Evolutionary conservation across 23 tunicate genomes (phyloP), one percentile per base, ranked within the genome.

Genomic region (Halocynthia aurantium): DNA sequence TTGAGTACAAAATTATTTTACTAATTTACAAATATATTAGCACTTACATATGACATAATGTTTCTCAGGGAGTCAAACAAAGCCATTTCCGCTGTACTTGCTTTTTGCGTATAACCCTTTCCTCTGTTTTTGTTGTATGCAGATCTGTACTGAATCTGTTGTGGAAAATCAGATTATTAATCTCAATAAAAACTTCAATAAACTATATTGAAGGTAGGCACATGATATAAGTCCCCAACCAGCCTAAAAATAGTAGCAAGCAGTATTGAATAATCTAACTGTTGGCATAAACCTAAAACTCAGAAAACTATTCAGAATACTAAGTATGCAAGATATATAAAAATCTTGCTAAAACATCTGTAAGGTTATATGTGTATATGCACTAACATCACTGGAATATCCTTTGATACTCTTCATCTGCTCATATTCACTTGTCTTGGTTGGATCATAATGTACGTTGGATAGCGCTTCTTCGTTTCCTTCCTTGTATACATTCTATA

Each of bases 391-490:
- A 76, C 84, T 89, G 57, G 57, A 76, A 22, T 76, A 62, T 63
- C 76, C 76, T 51, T 80, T 75, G 52, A 84, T 77, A 18, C 84
- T 80, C 53, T 89, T 87, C 18, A 80, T 82, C 5, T 10, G 73
- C 73, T 89, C 80, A 78, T 89, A 89, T 19, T 62, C 50, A n/a
- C 80, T 79, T 31, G 96, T 89, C 62, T 89, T 75, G 53, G 82
- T 80, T 7, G 87, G 84, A 62, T 89, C 81, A 61, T 64, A 89
- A 53, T 80, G 84, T 10, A 79, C 81, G 11, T 66, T 79, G 49
- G 76, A 63, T 64, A 84, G 51, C 0, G 77, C 71, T 15, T 75
- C 76, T 53, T 56, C 66, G 69, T 50, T 53, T 6, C 73, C 85
- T 55, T 73, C 64, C 61, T 82, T 78, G 77, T 89, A 89, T 8